Base-by-base conservation (phyloP, 2,888 invertebrate genomes). In the Tetranychus truncatus region DNA sequence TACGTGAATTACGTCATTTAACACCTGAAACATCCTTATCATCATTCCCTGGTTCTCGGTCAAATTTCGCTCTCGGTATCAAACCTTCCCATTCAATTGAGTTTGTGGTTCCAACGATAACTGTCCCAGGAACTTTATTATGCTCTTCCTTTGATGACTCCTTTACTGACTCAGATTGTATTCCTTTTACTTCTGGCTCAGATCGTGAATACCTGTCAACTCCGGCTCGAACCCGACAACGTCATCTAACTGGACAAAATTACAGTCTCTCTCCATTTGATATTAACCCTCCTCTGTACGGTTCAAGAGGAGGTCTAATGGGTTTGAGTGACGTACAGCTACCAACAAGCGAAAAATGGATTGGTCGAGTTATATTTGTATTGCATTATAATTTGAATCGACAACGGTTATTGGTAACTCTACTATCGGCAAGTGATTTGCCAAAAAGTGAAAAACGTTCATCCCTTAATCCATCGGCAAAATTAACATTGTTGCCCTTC, bases 401-500 rank as follows among this genome's bases (percentile, higher is more conserved):
- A 45, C 77, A 78, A 72, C 78, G 78, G 18, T 46, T 79, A 45
- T 76, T 76, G 15, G 77, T 79, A 4, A 76, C 77, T 34, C 20
- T 79, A 4, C 76, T 79, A 18, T 77, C 77, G 2, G 79, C 78
- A 1, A 75, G 45, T 18, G 76, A 77, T 45, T 65, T 79, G 11
- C 77, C 77, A 80, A 74, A 82, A 80, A 45, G 80, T 75, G 74
- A 77, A 44, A 46, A 76, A n/a, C 77, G 76, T 44, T 76, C 75
- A 11, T 72, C 76, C 5, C 77, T 78, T 7, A 82, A 83, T 78
- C 82, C 83, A 0, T 83, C 81, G 74, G 82, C 82, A 1, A 82
- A 82, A 76, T 75, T 82, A 6, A 80, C 79, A 72, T 79, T 83
- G 3, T 77, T 82, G n/a, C 83, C 83, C 7, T 82, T 82, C 66